Evolutionary conservation across 2,888 invertebrate genomes (phyloP).

Genomic region (Sipunculus nudus): DNA sequence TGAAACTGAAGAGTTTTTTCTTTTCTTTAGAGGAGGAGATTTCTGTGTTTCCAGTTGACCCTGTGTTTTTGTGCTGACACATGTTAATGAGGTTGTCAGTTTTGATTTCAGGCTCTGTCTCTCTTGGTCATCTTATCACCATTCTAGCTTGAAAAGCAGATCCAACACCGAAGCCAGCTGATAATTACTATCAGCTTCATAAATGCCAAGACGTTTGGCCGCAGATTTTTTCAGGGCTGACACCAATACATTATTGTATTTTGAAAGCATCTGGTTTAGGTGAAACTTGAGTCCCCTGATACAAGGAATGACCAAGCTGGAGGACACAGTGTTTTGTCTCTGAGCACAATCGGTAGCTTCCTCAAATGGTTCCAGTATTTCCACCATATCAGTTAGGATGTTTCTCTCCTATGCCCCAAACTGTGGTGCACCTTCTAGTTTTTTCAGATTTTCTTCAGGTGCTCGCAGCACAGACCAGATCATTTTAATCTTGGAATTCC

Average conservation of each 20-base stretch:
- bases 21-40: too few species aligned
- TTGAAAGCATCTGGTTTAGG: background rate
- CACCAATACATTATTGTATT: background rate
- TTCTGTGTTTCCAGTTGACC: background rate
- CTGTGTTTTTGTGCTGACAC: background rate
- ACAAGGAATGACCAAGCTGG: background rate
- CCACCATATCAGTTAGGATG: slow-evolving; percentile 1
- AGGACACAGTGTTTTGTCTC: background rate
- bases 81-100: background rate
- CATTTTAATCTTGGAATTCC: too few species aligned
- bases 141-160: background rate
- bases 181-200: background rate
- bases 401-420: background rate
- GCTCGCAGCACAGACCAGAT: too few species aligned
- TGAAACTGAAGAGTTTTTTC: too few species aligned
- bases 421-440: background rate
- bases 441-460: too few species aligned
- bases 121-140: background rate
- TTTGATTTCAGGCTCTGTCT: background rate
- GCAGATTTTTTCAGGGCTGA: background rate
- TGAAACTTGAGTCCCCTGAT: background rate
- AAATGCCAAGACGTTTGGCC: background rate
- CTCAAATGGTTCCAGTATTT: slow-evolving; percentile 2
- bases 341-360: slow-evolving; percentile 2
- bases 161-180: background rate